Percentiles rank a stretch among this genome's conserved stretches.
Evolutionary conservation across 2,888 invertebrate genomes (phyloP).

Genomic region (Harpalus rufipes): DNA sequence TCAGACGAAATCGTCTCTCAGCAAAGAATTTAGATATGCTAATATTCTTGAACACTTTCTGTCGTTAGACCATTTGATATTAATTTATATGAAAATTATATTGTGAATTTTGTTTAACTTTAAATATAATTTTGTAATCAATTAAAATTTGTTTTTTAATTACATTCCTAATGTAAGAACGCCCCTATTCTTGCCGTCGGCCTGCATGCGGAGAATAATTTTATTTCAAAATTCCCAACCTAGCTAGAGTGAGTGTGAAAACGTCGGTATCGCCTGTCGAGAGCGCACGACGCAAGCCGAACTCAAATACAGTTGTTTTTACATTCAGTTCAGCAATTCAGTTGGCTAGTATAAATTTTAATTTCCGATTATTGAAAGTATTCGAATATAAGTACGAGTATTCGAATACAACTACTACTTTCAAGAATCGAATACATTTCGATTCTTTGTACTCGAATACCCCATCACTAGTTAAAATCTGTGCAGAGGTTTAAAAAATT

Average conservation of each 20-base stretch:
- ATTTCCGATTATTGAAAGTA: background rate
- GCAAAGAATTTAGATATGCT: constrained; percentile 7
- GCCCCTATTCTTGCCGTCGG: background rate
- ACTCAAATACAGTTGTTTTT: background rate
- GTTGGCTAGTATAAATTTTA: background rate
- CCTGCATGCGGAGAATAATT: background rate
- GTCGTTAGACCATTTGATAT: constrained; percentile 4
- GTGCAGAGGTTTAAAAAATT: no score
- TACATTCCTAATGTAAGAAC: background rate
- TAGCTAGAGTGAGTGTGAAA: background rate
- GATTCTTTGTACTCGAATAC: background rate
- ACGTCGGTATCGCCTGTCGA: background rate
- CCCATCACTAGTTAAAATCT: background rate
- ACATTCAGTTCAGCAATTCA: background rate
- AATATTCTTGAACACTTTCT: constrained; percentile 12
- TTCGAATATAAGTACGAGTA: background rate
- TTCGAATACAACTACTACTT: background rate
- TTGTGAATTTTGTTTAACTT: background rate
- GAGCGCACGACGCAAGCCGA: background rate
- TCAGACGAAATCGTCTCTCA: constrained; percentile 11
- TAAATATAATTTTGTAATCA: background rate
- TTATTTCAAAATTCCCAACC: background rate
- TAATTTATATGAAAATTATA: no score
- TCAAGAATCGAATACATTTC: background rate
- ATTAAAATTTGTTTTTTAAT: background rate